These are phyloP conservation scores for Notocelia uddmanniana DNA, from an alignment of 2,888 invertebrate genomes.

Conservation along the genomic window DNA sequence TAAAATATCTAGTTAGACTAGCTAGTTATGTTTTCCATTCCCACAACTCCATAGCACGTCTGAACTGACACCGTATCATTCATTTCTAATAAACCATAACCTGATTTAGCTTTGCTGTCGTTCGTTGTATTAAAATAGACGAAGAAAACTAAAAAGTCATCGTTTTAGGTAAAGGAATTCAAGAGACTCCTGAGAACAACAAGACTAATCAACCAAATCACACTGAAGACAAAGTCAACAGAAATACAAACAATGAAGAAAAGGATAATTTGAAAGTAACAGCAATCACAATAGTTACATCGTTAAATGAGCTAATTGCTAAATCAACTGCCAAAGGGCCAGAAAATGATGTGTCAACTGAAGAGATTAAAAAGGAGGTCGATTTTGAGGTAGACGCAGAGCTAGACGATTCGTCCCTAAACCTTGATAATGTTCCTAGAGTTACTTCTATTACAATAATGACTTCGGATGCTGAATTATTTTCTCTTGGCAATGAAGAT, in stretches of 20 bases:
- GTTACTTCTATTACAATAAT: conserved; percentile 27
- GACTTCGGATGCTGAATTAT: conserved; percentile 26
- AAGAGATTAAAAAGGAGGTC: conserved; percentile 18
- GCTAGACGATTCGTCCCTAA: not conserved
- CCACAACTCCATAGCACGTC: too few relatives aligned
- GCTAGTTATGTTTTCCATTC: too few relatives aligned
- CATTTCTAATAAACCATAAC: too few relatives aligned
- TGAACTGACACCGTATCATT: too few relatives aligned
- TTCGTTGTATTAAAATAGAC: not conserved
- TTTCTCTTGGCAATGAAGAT: conserved; percentile 4
- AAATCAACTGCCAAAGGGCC: not conserved
- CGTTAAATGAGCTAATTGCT: conserved; percentile 11
- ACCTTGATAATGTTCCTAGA: conserved; percentile 14
- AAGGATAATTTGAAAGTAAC: conserved; percentile 23
- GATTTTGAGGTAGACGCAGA: not conserved
- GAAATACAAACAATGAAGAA: not conserved
- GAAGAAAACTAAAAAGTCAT: not conserved
- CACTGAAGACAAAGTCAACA: not conserved
- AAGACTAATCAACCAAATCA: not conserved
- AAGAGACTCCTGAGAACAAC: not conserved
- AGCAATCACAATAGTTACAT: conserved; percentile 26
- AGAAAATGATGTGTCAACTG: not conserved
- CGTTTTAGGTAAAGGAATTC: not conserved
- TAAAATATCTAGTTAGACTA: too few relatives aligned
- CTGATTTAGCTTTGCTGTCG: not conserved